A percentile compares a stretch with the other conserved stretches of the same genome.
Evolutionary conservation across 2,797 vertebrate genomes (phyloP).

Genomic region (Danio choprae): DNA sequence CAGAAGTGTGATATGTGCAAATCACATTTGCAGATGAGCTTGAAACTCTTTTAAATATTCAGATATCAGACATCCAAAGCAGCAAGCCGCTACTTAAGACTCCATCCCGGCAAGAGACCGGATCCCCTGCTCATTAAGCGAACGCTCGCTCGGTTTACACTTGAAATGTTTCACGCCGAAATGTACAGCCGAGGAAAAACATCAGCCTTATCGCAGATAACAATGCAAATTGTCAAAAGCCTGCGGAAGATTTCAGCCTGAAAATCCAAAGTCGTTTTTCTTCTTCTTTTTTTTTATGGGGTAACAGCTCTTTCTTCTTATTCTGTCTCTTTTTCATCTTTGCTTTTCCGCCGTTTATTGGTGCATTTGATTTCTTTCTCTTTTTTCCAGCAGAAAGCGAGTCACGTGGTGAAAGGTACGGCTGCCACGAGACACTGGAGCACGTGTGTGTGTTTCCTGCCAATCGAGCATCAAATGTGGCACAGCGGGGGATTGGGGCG

Average conservation of each 20-base stretch:
- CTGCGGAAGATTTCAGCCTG: conserved; percentile 73
- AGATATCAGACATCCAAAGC: conserved; percentile 82
- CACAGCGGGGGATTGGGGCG: conserved; percentile 67
- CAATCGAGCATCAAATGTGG: conserved; percentile 78
- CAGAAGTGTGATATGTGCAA: conserved; percentile 85
- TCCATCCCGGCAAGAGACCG: conserved; percentile 72
- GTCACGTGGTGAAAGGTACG: conserved; percentile 75
- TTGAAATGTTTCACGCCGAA: conserved; percentile 78
- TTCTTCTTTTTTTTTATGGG: conserved; percentile 50
- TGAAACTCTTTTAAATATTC: conserved; percentile 88
- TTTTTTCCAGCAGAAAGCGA: conserved; percentile 61
- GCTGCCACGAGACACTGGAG: conserved; percentile 76
- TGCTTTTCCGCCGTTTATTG: conserved; percentile 76
- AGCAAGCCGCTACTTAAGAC: conserved; percentile 79
- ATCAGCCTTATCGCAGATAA: conserved; percentile 82
- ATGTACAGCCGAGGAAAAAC: conserved; percentile 80
- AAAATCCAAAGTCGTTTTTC: conserved; percentile 77
- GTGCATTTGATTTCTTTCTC: conserved; percentile 72
- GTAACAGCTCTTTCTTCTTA: conserved; percentile 69
- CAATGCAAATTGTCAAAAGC: conserved; percentile 78
- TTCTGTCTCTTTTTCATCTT: conserved; percentile 65
- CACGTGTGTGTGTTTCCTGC: conserved; percentile 74
- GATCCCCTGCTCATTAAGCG: conserved; percentile 80
- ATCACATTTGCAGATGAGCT: conserved; percentile 89
- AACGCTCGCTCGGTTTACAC: conserved; percentile 78